phyloP scores from a whole-genome alignment of 2,797 vertebrate species.

The Leptoclinus maculatus region DNA sequence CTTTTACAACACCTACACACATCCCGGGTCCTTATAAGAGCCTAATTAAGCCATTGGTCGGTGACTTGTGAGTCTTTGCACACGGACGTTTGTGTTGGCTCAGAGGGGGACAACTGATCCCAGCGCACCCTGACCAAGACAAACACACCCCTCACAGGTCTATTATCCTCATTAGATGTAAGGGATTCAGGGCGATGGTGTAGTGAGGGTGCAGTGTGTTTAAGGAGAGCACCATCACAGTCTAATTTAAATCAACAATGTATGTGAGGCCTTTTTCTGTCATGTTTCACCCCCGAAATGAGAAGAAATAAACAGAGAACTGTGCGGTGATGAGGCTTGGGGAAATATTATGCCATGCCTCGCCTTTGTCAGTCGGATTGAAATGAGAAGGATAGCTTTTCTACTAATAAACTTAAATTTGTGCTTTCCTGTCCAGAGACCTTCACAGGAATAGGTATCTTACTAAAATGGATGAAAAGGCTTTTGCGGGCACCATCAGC shows the following conservation, averaged over 20 bases:
- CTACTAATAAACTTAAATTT: constrained; percentile 28
- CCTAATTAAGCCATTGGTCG: constrained; percentile 67
- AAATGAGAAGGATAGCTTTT: constrained; percentile 43
- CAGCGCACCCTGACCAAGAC: constrained; percentile 65
- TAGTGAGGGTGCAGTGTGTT: constrained; percentile 67
- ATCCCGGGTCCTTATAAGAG: constrained; percentile 54
- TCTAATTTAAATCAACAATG: constrained; percentile 64
- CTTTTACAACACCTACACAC: constrained; percentile 62
- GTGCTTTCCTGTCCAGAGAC: constrained; percentile 83
- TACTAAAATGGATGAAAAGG: constrained; percentile 87
- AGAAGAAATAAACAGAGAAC: constrained; percentile 60
- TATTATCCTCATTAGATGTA: constrained; percentile 80
- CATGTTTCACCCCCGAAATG: constrained; percentile 40
- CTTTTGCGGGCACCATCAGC: constrained; percentile 89
- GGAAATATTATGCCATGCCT: constrained; percentile 46
- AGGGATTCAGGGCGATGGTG: constrained; percentile 61
- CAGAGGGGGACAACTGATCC: constrained; percentile 68
- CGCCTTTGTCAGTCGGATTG: constrained; percentile 38
- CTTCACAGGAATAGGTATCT: constrained; percentile 94
- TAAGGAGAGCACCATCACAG: constrained; percentile 61
- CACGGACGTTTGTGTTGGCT: constrained; percentile 75
- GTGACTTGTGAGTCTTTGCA: constrained; percentile 69
- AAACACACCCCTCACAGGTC: constrained; percentile 72
- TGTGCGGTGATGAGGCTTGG: constrained; percentile 44
- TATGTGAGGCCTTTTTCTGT: constrained; percentile 53